Conservation (phyloP, 2,888 invertebrate species). For the Bedellia somnulentella region DNA sequence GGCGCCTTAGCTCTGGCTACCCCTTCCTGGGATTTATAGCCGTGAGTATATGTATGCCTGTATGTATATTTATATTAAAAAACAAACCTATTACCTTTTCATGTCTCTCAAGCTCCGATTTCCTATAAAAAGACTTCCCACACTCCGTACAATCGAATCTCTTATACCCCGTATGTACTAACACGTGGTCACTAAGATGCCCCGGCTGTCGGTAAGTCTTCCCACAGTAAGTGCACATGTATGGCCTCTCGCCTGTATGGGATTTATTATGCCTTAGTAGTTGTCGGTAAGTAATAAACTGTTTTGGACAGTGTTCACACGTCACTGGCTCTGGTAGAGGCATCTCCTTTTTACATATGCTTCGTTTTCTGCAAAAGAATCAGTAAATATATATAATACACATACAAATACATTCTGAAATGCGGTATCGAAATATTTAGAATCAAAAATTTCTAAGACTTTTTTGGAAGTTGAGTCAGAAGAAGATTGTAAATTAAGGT, state of each 20-base stretch:
- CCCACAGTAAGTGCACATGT: constrained; percentile 6
- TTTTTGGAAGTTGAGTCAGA: no score
- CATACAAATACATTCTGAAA: no score
- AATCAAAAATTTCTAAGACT: no score
- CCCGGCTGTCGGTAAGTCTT: constrained; percentile 8
- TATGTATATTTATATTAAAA: no score
- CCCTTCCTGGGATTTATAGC: no score
- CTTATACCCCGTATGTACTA: constrained; percentile 19
- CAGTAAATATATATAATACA: not conserved
- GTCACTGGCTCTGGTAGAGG: not conserved
- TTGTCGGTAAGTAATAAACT: not conserved
- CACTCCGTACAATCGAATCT: constrained; percentile 35
- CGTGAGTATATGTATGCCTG: no score
- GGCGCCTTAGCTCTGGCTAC: not conserved
- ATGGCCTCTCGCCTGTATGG: not conserved
- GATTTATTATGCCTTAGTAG: not conserved
- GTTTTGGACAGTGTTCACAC: constrained; percentile 1
- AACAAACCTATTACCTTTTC: constrained; percentile 11
- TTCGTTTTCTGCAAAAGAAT: not conserved
- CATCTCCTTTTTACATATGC: not conserved
- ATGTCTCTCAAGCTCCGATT: constrained; percentile 37
- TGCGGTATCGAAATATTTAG: no score
- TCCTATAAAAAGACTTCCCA: constrained; percentile 33
- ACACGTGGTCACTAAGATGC: constrained; percentile 7
- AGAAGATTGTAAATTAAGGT: no score